Conservation (phyloP, 2,888 invertebrate species). For the Pammene fasciana region DNA sequence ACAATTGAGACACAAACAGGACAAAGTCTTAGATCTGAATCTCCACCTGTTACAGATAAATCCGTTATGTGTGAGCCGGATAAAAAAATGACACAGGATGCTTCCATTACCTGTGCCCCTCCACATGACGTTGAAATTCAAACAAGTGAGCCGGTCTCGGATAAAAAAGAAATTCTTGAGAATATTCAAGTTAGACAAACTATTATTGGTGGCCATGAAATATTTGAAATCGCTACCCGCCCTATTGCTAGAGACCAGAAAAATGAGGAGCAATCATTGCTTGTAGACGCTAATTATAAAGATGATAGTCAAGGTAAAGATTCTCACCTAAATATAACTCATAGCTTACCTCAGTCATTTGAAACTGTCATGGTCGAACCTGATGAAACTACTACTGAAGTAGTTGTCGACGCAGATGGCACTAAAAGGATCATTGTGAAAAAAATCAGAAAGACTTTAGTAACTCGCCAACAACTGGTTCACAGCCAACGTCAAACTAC, state of each 20-base stretch:
- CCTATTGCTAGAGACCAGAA: conserved; percentile 78
- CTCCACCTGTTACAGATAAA: conserved; percentile 71
- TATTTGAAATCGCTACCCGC: conserved; percentile 88
- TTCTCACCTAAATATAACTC: conserved; percentile 88
- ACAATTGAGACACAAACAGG: conserved; percentile 88
- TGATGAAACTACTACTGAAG: conserved; percentile 91
- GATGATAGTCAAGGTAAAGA: conserved; percentile 80
- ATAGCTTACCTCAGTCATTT: conserved; percentile 89
- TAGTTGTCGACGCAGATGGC: conserved; percentile 91
- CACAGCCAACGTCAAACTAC: conserved; percentile 85
- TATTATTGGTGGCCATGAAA: conserved; percentile 85
- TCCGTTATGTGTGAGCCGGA: conserved; percentile 73
- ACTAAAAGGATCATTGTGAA: conserved; percentile 90
- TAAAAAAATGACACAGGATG: conserved; percentile 71
- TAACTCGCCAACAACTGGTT: conserved; percentile 86
- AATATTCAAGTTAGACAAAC: conserved; percentile 87
- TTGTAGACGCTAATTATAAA: conserved; percentile 89
- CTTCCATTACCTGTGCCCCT: conserved; percentile 79
- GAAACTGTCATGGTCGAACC: conserved; percentile 92
- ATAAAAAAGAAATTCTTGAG: conserved; percentile 81
- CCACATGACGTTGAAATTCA: conserved; percentile 85
- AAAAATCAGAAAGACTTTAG: conserved; percentile 87
- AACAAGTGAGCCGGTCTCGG: conserved; percentile 79
- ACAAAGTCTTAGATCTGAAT: conserved; percentile 80
- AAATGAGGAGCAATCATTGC: conserved; percentile 84